Percentiles rank a stretch among this genome's conserved stretches.
Evolutionary conservation across 2,797 vertebrate species (phyloP).

Genomic region (Ptychadena robeensis): DNA sequence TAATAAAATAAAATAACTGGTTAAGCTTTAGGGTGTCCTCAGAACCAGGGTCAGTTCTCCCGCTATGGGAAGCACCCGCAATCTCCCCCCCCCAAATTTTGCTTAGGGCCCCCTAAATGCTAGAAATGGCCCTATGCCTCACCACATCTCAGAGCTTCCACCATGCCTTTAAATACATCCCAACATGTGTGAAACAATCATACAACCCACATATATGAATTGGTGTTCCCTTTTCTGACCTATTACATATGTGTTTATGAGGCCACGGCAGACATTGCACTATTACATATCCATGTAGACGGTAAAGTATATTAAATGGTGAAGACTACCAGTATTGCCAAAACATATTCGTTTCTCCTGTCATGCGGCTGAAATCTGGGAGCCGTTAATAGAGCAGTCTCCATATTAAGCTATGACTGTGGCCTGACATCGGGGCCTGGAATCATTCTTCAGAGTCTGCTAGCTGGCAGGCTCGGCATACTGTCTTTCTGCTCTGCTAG

Average conservation of each 20-base stretch:
- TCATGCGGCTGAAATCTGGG: background rate
- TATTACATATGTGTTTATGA: background rate
- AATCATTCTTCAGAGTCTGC: background rate
- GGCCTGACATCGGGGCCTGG: slow-evolving; percentile 8
- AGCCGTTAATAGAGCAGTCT: slow-evolving; percentile 2
- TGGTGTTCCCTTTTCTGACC: background rate
- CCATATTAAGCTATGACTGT: background rate
- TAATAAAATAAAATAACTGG: background rate
- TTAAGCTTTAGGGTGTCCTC: too few relatives aligned
- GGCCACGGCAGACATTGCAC: background rate
- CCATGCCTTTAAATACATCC: too few relatives aligned
- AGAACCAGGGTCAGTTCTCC: too few relatives aligned
- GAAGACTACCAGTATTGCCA: background rate
- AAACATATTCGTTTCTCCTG: slow-evolving; percentile 9
- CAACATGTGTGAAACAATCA: too few relatives aligned
- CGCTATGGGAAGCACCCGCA: too few relatives aligned
- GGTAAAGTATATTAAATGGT: background rate
- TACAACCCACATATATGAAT: too few relatives aligned
- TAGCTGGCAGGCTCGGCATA: background rate
- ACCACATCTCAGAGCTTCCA: background rate
- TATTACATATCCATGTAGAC: background rate
- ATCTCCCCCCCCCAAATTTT: too few relatives aligned
- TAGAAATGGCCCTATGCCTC: too few relatives aligned
- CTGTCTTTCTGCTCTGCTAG: background rate
- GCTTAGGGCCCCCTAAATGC: background rate